Base-by-base conservation (phyloP, 2,888 invertebrate genomes). In the Tetragnatha montana region DNA sequence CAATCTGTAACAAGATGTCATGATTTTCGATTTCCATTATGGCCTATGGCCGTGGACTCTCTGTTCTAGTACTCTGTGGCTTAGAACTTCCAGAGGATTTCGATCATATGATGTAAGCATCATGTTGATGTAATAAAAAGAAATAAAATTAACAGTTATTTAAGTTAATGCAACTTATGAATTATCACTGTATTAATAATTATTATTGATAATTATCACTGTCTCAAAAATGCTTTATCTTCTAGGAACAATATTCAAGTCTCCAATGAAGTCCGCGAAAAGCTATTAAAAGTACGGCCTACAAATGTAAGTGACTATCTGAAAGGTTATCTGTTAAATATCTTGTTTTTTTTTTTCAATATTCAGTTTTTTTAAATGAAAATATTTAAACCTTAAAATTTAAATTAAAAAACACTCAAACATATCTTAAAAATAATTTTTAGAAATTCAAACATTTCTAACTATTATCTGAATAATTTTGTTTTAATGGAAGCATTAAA, bases 211-310 rank as follows among this genome's bases (percentile, higher is more conserved):
- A 60, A 60, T 10, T 8, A 60, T 60, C 60, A 60, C 12, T 17
- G 1, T 69, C 78, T 35, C n/a, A 21, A 17, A 14, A 17, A 8
- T 71, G 19, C n/a, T 70, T 87, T 19, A 8, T 87, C 21, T 90
- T 94, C 94, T 92, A 94, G 95, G 94, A 95, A 93, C 94, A 93
- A 86, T 71, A 70, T 96, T 47, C 95, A 94, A 92, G 93, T 97
- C 60, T 96, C 96, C n/a, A 94, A 94, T 90, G 97, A 97, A 93
- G 96, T 96, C 92, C 94, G 95, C 82, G 95, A 95, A 92, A 96
- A 96, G 93, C 93, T 97, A 17, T 93, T 94, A 0, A 94, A 95
- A 87, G 94, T 95, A 47, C 95, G 95, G 92, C 97, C 97, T 7
- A 95, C 95, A 93, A 96, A 96, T 69, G 96, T 96, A 94, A 94